A percentile compares a stretch with the other conserved stretches of the same genome.
phyloP scores from a whole-genome alignment of 1,140 invertebrate genomes.

The Aphis craccivora region DNA sequence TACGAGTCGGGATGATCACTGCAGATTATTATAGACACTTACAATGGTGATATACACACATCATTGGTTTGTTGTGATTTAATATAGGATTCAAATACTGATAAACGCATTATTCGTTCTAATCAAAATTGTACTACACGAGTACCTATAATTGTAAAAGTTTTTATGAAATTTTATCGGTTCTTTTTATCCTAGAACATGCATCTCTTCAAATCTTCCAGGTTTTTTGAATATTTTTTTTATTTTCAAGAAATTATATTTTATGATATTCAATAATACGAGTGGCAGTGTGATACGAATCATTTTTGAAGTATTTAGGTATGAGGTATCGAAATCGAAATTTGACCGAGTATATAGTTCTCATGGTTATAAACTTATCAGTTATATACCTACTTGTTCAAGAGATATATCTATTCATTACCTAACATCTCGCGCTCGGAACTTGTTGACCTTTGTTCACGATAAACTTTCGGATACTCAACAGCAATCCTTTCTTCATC shows the following conservation, averaged over 20 bases:
- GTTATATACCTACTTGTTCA: no score
- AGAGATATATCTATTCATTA: no score
- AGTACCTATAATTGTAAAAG: neutral
- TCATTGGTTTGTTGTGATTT: neutral
- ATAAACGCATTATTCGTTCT: neutral
- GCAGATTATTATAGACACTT: neutral
- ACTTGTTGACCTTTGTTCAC: no score
- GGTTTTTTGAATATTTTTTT: neutral
- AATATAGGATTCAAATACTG: neutral
- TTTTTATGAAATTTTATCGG: neutral
- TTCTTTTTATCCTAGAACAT: neutral
- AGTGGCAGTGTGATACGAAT: neutral
- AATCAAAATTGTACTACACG: neutral
- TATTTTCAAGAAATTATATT: neutral
- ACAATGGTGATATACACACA: neutral
- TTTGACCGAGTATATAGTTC: neutral
- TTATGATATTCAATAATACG: neutral
- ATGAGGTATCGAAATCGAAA: neutral
- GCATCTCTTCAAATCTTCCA: neutral
- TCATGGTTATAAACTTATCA: no score
- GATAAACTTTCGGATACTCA: no score
- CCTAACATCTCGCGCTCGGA: no score
- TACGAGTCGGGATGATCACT: neutral
- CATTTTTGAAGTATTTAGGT: neutral
- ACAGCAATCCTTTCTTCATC: no score